Percentiles rank a stretch among this genome's conserved stretches.
Evolutionary conservation across 2,797 vertebrate genomes (phyloP).

Genomic region (Scolopax bukidnonensis): DNA sequence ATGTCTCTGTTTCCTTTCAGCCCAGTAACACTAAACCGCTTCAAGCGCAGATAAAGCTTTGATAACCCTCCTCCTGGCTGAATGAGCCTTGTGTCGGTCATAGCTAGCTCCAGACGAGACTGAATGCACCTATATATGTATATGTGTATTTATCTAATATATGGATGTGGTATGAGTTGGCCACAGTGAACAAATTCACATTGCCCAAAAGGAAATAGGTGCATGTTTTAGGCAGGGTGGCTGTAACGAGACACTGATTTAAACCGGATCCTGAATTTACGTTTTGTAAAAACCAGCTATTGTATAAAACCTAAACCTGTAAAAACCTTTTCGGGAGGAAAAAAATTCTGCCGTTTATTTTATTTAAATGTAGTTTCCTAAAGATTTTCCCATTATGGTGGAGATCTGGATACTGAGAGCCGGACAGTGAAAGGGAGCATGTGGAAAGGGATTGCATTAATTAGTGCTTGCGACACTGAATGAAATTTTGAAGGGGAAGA

Average conservation of each 20-base stretch:
- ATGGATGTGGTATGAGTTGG: neutral
- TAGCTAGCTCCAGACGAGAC: neutral
- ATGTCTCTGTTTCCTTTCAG: slow-evolving; percentile 62
- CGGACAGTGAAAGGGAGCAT: neutral
- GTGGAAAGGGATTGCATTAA: neutral
- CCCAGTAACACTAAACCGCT: slow-evolving; percentile 22
- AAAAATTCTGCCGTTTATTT: neutral
- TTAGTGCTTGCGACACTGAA: neutral
- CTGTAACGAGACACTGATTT: neutral
- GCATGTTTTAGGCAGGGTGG: neutral
- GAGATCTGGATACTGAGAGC: neutral
- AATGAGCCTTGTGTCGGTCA: neutral
- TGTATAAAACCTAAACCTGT: neutral
- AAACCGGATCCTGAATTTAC: neutral
- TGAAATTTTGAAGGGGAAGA: neutral
- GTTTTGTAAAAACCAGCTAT: slow-evolving; percentile 1
- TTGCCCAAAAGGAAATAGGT: neutral
- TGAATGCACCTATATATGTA: neutral
- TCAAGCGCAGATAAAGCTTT: neutral
- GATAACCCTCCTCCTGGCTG: neutral
- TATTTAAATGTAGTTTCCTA: neutral
- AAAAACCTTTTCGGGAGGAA: neutral
- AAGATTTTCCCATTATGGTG: neutral
- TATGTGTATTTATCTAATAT: neutral
- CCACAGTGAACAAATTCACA: neutral